Evolutionary conservation across 2,888 invertebrate species (phyloP).

Genomic region (Caenorhabditis sp.): DNA sequence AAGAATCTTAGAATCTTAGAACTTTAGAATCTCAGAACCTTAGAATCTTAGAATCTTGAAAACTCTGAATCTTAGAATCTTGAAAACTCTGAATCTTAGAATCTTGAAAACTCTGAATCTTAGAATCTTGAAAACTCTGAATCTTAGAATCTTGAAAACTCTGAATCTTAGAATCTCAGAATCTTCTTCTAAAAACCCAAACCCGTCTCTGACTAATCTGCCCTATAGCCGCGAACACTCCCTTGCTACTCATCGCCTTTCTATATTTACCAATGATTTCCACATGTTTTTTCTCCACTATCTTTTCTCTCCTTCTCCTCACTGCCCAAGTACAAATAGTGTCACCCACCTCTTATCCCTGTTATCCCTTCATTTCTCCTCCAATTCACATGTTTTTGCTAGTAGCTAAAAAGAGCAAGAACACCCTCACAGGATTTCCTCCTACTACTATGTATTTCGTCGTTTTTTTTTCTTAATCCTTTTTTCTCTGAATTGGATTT

Average conservation of each 20-base stretch:
- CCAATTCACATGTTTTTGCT: slow-evolving; percentile 6
- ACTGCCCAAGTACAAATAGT: not conserved
- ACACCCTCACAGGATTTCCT: not conserved
- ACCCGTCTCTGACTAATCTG: too few species aligned
- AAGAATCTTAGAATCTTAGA: too few species aligned
- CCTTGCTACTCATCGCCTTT: not conserved
- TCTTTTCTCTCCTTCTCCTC: not conserved
- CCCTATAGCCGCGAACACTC: too few species aligned
- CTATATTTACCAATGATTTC: not conserved
- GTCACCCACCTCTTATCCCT: slow-evolving; percentile 1
- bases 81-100: not conserved
- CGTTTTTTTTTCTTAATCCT: not conserved
- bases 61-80: not conserved
- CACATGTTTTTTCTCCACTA: not conserved
- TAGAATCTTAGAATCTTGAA: not conserved
- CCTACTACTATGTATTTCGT: not conserved
- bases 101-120: not conserved
- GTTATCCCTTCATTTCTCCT: not conserved
- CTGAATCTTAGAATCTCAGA: too few species aligned
- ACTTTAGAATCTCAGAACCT: not conserved
- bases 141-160: not conserved
- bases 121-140: too few species aligned
- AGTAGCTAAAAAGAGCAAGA: not conserved
- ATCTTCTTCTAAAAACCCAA: too few species aligned
- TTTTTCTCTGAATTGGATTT: not conserved